Conservation (phyloP, 2,888 invertebrate species). For the Nemapogon koenigi region DNA sequence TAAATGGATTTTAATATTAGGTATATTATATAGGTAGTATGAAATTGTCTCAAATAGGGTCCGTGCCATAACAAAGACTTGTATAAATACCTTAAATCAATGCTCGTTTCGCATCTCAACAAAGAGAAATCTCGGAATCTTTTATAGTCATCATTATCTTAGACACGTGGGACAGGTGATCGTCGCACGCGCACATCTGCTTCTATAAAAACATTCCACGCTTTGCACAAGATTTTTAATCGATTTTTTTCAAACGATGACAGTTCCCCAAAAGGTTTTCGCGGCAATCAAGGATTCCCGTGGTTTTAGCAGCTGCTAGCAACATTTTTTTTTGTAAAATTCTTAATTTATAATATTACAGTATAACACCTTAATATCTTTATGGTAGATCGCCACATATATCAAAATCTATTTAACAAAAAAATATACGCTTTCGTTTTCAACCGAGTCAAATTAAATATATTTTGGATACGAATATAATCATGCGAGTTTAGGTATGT, state of each 20-base stretch:
- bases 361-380: too few relatives aligned
- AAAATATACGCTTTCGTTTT: too few relatives aligned
- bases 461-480: too few relatives aligned
- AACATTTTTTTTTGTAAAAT: constrained; percentile 4
- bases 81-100: constrained; percentile 42
- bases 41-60: background rate
- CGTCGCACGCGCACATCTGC: constrained; percentile 49
- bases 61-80: too few relatives aligned
- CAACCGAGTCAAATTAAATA: too few relatives aligned
- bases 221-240: constrained; percentile 61
- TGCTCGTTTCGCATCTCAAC: constrained; percentile 30
- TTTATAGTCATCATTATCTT: constrained; percentile 45
- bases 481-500: too few relatives aligned
- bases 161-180: constrained; percentile 59
- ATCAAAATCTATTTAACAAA: too few relatives aligned
- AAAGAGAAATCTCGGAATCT: constrained; percentile 35
- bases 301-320: constrained; percentile 31
- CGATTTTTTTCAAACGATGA: constrained; percentile 43
- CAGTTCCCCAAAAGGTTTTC: constrained; percentile 48
- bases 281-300: constrained; percentile 39
- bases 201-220: constrained; percentile 36
- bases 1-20: too few relatives aligned
- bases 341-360: constrained; percentile 7
- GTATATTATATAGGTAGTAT: too few relatives aligned
- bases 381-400: too few relatives aligned